Evolutionary conservation across 2,888 invertebrate species (phyloP).

Genomic region (Plusia festucae): DNA sequence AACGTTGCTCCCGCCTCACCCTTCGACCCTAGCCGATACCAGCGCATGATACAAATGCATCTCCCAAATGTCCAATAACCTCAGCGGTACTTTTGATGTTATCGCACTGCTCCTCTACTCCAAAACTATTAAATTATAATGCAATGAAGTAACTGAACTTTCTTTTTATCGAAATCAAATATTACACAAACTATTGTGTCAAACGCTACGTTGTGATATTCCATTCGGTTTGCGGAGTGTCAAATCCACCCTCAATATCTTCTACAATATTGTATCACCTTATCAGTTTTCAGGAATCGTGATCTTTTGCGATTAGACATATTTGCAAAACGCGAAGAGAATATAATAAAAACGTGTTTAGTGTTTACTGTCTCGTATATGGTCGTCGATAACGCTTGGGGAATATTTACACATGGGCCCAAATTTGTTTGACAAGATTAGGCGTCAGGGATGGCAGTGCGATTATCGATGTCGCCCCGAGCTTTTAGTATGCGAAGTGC

Average conservation of each 20-base stretch:
- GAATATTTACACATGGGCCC: constrained; percentile 79
- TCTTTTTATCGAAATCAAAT: constrained; percentile 28
- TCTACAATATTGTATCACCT: constrained; percentile 54
- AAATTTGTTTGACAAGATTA: constrained; percentile 81
- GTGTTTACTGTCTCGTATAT: constrained; percentile 77
- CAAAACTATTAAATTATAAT: constrained; percentile 31
- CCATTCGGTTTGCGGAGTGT: constrained; percentile 18
- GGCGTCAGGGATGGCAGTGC: constrained; percentile 75
- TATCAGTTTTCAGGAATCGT: constrained; percentile 72
- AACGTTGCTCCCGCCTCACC: constrained; percentile 78
- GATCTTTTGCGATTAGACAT: constrained; percentile 72
- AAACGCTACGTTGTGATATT: neutral
- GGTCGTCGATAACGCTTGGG: constrained; percentile 76
- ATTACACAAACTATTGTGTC: constrained; percentile 18
- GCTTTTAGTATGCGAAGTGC: constrained; percentile 87
- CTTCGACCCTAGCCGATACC: constrained; percentile 76
- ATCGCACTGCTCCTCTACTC: constrained; percentile 49
- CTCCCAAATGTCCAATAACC: constrained; percentile 61
- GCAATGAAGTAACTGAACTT: constrained; percentile 14
- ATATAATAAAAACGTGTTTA: constrained; percentile 76
- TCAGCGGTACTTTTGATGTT: constrained; percentile 60
- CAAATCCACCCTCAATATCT: constrained; percentile 20
- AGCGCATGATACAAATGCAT: constrained; percentile 61
- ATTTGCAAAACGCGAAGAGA: constrained; percentile 70
- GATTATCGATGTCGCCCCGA: constrained; percentile 80